Conservation (phyloP, 2,797 vertebrate genomes). For the Tragelaphus oryx region DNA sequence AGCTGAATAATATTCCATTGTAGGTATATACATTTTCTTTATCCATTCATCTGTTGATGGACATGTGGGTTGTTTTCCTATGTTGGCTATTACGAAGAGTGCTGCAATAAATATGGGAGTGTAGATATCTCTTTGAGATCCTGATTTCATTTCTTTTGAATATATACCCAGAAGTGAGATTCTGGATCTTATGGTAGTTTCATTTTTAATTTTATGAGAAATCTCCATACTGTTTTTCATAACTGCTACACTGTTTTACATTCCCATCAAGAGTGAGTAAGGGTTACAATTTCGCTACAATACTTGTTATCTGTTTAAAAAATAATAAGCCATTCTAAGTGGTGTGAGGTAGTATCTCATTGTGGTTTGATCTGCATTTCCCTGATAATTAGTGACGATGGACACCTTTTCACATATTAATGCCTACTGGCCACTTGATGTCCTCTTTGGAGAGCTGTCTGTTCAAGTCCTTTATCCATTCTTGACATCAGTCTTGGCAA, state of each 20-base stretch:
- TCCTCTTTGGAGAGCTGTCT: background rate
- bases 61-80: background rate
- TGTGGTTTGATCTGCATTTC: background rate
- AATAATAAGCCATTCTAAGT: background rate
- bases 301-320: background rate
- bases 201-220: background rate
- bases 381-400: background rate
- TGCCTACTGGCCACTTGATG: background rate
- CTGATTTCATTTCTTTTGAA: background rate
- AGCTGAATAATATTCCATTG: background rate
- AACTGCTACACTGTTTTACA: background rate
- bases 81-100: background rate
- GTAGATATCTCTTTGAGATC: background rate
- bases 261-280: background rate
- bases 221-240: background rate
- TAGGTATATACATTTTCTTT: background rate
- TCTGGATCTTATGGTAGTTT: background rate
- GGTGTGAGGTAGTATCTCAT: background rate
- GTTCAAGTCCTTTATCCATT: background rate
- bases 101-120: background rate
- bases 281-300: background rate
- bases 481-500: background rate
- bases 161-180: background rate
- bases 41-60: background rate
- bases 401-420: background rate